phyloP scores from a whole-genome alignment of 1,140 invertebrate species.

The Himalopsyche phryganea region DNA sequence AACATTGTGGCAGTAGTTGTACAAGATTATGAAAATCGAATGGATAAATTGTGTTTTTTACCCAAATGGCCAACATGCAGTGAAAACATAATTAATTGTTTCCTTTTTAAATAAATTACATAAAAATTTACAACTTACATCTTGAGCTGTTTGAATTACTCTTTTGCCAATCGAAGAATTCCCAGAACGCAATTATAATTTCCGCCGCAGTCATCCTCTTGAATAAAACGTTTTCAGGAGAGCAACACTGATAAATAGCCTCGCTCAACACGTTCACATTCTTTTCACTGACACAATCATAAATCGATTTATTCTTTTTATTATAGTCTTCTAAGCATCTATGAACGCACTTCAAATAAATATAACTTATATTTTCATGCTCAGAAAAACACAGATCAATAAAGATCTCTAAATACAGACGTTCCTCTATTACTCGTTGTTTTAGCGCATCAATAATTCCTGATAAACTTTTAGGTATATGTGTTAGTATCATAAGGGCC shows the following conservation, averaged over 20 bases:
- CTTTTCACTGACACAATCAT: slow-evolving; percentile 9
- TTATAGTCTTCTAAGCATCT: slow-evolving; percentile 24
- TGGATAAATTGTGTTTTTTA: too few species aligned
- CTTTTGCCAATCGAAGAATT: slow-evolving; percentile 34
- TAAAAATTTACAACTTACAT: slow-evolving; percentile 39
- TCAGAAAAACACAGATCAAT: slow-evolving; percentile 35
- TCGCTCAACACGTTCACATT: slow-evolving; percentile 35
- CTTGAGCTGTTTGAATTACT: slow-evolving; percentile 31
- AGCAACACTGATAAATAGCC: slow-evolving; percentile 38
- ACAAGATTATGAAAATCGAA: too few species aligned
- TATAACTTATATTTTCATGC: slow-evolving; percentile 43
- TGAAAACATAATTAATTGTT: too few species aligned
- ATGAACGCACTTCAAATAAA: slow-evolving; percentile 41
- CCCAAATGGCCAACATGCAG: too few species aligned
- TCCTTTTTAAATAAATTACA: too few species aligned
- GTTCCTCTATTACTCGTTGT: neutral
- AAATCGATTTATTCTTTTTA: slow-evolving; percentile 2
- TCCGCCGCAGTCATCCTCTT: slow-evolving; percentile 38
- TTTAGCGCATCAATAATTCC: neutral
- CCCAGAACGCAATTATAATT: slow-evolving; percentile 38
- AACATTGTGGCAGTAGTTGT: too few species aligned
- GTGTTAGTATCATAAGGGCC: slow-evolving; percentile 11
- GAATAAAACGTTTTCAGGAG: slow-evolving; percentile 38
- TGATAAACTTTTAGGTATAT: neutral
- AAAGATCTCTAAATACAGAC: neutral